Conservation (phyloP, 2,888 invertebrate species). For the Lumbricus terrestris region DNA sequence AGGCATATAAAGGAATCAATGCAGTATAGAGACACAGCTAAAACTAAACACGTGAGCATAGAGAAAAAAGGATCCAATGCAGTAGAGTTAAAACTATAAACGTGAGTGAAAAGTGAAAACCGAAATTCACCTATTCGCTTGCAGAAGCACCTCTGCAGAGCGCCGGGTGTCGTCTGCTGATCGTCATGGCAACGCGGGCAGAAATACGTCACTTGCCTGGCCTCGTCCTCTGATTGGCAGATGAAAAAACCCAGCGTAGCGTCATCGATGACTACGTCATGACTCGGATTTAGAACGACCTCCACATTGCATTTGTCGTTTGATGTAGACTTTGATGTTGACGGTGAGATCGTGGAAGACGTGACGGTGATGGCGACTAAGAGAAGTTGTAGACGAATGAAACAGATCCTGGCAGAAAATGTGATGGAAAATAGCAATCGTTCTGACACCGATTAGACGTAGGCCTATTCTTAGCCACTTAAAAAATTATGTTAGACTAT, state of each 20-base stretch:
- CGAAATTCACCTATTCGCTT: not conserved
- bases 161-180: not conserved
- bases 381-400: conserved; percentile 90
- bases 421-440: not conserved
- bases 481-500: too few relatives aligned
- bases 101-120: not conserved
- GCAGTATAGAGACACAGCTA: too few relatives aligned
- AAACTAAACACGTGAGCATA: not conserved
- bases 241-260: conserved; percentile 99
- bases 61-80: too few relatives aligned
- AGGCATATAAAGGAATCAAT: too few relatives aligned
- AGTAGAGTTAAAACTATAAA: not conserved
- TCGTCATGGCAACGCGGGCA: not conserved
- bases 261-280: conserved; percentile 81
- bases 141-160: not conserved
- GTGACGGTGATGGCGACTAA: conserved; percentile 81
- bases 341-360: conserved; percentile 65
- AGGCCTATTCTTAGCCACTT: not conserved
- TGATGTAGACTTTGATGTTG: conserved; percentile 63
- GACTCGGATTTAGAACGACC: conserved; percentile 88
- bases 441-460: not conserved
- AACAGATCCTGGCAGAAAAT: conserved; percentile 76
- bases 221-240: conserved; percentile 98
- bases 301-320: conserved; percentile 66
- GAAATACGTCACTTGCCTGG: conserved; percentile 72